Evolutionary conservation across 2,888 invertebrate genomes (phyloP), one percentile per base, ranked within the genome.

Genomic region (Eucera pruinosa): DNA sequence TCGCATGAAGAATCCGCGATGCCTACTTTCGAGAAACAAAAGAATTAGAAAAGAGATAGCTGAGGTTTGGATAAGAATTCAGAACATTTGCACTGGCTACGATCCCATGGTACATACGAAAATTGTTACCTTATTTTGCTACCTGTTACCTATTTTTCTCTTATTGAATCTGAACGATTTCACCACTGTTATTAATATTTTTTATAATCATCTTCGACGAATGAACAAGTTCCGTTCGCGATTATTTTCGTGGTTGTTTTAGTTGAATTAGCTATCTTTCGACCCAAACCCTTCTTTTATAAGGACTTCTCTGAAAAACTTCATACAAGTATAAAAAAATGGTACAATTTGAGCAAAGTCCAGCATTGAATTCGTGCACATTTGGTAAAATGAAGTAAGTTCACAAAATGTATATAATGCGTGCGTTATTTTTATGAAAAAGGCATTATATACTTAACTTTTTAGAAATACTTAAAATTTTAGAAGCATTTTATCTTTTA

Each of bases 1-100:
- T 27, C 25, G 54, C 20, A 5, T 15, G 6, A 55, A 25, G 36
- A 61, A 70, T 70, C 41, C 25, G 25, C 25, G 48, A 61, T 43
- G 25, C 18, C 33, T 50, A 4, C 47, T 55, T 11, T n/a, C n/a
- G n/a, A n/a, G n/a, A n/a, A n/a, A n/a, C n/a, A n/a, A 2, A 20
- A 7, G 20, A 52, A 33, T 58, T 43, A 18, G 15, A 27, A 36
- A 71, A 43, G 18, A 9, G 47, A 3, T 15, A 6, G 36, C 18
- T 11, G 18, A 45, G 52, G 41, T 27, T 13, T 15, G 45, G 18
- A 11, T n/a, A 25, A 41, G 70, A 30, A 39, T 61, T 71, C 50
- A 15, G n/a, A 57, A 58, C 39, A 23, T 43, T 71, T 30, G 33
- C n/a, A 7, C 18, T 2, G 7, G 15, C 11, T 13, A 18, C 41